Evolutionary conservation across 1,140 invertebrate species (phyloP), one percentile per base, ranked within the genome.

Genomic region (Archivesica marissinica): DNA sequence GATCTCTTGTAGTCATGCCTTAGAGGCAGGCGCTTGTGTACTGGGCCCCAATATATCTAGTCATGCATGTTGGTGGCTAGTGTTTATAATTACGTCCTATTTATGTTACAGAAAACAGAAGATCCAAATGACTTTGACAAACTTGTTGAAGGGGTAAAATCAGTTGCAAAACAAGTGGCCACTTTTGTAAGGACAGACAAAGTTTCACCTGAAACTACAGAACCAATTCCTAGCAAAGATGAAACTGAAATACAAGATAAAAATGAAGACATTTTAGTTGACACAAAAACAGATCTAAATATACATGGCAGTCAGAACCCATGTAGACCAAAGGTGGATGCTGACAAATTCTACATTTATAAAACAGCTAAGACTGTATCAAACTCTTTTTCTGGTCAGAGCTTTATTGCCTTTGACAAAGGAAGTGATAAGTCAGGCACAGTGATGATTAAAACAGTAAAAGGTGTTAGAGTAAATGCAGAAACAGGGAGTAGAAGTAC

Each of bases 331-430:
- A 17, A 1, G 4, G 68, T 72, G 30, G 28, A 50, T 50, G n/a
- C 28, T 38, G n/a, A n/a, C n/a, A 72, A 52, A 23, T 72, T 33
- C 41, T 72, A 72, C 28, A 28, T 72, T 6, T 72, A 72, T 20
- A 72, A 72, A 30, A 33, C 15, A 30, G 68, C 30, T 33, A 38
- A 35, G 2, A 70, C 38, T 11, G 3, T 33, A 1, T 20, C n/a
- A 2, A 47, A 47, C 28, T 64, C 59, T 3, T 72, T 72, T 20
- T 2, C 0, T 33, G 68, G 68, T 30, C 41, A 72, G 33, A 33
- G 15, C 33, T 72, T 72, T 50, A 72, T 72, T 7, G 39, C 68
- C 33, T 72, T 72, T 72, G 68, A 47, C 50, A 44, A 72, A 33
- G 25, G 15, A 17, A 23, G 3, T 50, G 1, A 15, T 7, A n/a